phyloP scores from a whole-genome alignment of 2,888 invertebrate species.

The Ennomos erosarius region DNA sequence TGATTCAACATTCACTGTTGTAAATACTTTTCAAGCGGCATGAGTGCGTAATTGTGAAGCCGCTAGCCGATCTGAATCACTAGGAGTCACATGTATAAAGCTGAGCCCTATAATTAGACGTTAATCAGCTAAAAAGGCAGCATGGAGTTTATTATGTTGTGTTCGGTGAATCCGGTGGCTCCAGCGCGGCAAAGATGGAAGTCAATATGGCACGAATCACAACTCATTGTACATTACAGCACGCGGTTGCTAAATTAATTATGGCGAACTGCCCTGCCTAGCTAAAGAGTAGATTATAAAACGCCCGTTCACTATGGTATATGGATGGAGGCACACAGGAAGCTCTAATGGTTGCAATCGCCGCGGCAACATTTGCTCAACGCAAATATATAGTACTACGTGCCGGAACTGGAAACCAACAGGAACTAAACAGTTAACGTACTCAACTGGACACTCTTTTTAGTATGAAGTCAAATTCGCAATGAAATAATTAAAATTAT shows the following conservation, averaged over 20 bases:
- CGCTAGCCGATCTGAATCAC: constrained; percentile 76
- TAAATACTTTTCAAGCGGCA: constrained; percentile 48
- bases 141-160: constrained; percentile 55
- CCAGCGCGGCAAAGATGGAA: constrained; percentile 80
- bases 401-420: constrained; percentile 73
- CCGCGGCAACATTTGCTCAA: constrained; percentile 53
- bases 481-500: too few relatives aligned
- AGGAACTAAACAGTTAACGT: constrained; percentile 74
- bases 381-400: too few relatives aligned
- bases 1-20: constrained; percentile 1
- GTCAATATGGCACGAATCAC: constrained; percentile 75
- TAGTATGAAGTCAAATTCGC: constrained; percentile 3
- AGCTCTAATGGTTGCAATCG: constrained; percentile 69
- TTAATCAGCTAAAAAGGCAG: constrained; percentile 80
- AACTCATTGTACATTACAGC: constrained; percentile 72
- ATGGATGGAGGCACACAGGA: constrained; percentile 64
- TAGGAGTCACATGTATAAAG: constrained; percentile 70
- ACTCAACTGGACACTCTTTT: constrained; percentile 47
- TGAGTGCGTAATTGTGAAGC: constrained; percentile 50
- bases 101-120: constrained; percentile 80
- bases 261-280: constrained; percentile 61
- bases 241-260: constrained; percentile 68
- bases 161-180: constrained; percentile 29
- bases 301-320: constrained; percentile 59
- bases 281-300: constrained; percentile 56